Conservation (phyloP, 1,140 invertebrate genomes). For the Nephila pilipes region DNA sequence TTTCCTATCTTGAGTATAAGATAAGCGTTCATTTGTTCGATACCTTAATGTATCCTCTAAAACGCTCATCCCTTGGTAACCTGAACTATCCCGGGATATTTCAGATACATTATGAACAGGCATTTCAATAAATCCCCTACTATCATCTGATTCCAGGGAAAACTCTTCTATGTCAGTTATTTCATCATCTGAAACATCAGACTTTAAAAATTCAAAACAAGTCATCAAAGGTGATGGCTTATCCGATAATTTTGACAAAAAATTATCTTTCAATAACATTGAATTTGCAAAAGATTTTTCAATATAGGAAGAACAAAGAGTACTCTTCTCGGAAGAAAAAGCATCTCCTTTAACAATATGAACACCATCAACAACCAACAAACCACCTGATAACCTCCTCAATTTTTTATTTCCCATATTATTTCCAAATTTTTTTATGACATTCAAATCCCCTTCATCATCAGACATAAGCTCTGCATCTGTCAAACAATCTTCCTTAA, state of each 20-base stretch:
- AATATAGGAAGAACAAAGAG: not conserved
- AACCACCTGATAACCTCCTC: conserved; percentile 42
- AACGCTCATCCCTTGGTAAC: not conserved
- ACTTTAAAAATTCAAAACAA: conserved; percentile 65
- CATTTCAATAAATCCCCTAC: not conserved
- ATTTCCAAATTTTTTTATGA: not conserved
- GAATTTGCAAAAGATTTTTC: not conserved
- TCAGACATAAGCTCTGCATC: conserved; percentile 61
- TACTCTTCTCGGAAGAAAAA: not conserved
- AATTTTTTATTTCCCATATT: not conserved
- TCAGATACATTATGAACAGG: conserved; percentile 23
- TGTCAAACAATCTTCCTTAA: conserved; percentile 33
- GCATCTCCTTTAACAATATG: not conserved
- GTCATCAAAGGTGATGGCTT: conserved; percentile 57
- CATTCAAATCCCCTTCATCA: conserved; percentile 17
- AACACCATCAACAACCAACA: conserved; percentile 8
- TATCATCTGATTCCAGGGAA: not conserved
- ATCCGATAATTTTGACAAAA: not conserved
- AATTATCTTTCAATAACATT: conserved; percentile 6
- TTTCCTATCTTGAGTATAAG: not conserved
- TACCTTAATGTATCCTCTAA: not conserved
- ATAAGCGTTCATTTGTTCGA: not conserved
- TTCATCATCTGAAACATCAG: conserved; percentile 34
- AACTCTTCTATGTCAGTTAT: conserved; percentile 50
- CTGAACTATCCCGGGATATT: not conserved